Conservation (phyloP, 2,797 vertebrate species). For the Sciurus carolinensis region DNA sequence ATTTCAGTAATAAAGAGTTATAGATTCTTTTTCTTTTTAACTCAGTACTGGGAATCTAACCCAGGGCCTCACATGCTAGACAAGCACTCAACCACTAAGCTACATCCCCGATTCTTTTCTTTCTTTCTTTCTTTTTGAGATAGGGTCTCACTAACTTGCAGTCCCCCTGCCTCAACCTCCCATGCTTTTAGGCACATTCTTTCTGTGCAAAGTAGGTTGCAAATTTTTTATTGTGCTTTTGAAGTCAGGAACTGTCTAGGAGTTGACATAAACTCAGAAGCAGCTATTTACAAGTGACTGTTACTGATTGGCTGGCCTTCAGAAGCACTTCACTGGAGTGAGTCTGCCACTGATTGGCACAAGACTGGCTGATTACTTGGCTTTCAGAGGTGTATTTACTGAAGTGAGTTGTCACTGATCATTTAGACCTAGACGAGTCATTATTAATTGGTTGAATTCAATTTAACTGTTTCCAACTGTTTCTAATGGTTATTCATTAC, state of each 20-base stretch:
- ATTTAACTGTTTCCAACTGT: constrained; percentile 7
- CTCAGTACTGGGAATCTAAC: background rate
- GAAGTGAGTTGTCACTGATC: constrained; percentile 56
- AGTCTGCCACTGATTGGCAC: background rate
- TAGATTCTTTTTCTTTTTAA: background rate
- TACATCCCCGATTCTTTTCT: background rate
- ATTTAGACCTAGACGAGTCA: constrained; percentile 9
- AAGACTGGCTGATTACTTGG: background rate
- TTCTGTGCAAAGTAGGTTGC: constrained; percentile 39
- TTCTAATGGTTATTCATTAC: constrained; percentile 50
- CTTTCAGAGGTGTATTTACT: constrained; percentile 33
- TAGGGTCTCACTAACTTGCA: background rate
- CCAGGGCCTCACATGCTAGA: background rate
- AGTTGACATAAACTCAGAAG: background rate
- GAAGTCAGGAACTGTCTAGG: background rate
- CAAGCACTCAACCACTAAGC: background rate
- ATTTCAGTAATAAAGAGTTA: background rate
- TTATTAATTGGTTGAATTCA: constrained; percentile 49
- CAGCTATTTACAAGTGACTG: background rate
- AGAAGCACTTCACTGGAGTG: background rate
- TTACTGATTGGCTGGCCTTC: background rate
- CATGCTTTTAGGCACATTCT: background rate
- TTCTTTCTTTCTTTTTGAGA: background rate
- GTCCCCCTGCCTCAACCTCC: background rate
- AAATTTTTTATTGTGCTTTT: background rate